These are phyloP conservation scores for Urophycis tenuis DNA, from an alignment of 2,797 vertebrate species.

Conservation along the genomic window DNA sequence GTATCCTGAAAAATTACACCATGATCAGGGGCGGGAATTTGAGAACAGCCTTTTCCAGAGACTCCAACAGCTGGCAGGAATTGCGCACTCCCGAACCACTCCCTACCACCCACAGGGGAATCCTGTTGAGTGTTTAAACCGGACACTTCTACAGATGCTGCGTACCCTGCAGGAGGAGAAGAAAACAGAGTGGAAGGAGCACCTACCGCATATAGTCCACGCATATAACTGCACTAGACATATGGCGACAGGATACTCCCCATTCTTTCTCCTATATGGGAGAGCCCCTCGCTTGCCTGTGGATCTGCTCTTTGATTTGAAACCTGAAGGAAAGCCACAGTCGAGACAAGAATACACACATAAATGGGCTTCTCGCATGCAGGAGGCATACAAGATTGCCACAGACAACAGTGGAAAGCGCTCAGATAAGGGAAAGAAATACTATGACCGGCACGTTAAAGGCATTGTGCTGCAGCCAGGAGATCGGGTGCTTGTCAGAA, in stretches of 20 bases:
- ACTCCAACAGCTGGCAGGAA: slow-evolving; percentile 20
- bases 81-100: slow-evolving; percentile 15
- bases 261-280: slow-evolving; percentile 16
- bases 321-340: not conserved
- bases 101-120: slow-evolving; percentile 19
- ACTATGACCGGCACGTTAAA: not conserved
- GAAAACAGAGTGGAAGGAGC: not conserved
- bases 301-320: slow-evolving; percentile 14
- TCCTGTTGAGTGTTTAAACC: not conserved
- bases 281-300: slow-evolving; percentile 12
- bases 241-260: not conserved
- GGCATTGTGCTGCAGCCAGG: not conserved
- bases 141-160: not conserved
- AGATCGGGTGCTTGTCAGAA: not conserved
- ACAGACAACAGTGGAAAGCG: not conserved
- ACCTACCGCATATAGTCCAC: not conserved
- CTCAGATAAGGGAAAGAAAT: not conserved
- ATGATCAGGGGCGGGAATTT: not conserved
- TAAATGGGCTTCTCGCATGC: not conserved
- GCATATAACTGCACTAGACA: not conserved
- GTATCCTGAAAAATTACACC: not conserved
- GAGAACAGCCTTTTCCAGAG: not conserved
- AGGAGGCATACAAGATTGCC: not conserved
- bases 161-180: not conserved
- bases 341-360: slow-evolving; percentile 1